Evolutionary conservation across 2,888 invertebrate species (phyloP), one percentile per base, ranked within the genome.

Genomic region (Linyphia triangularis): DNA sequence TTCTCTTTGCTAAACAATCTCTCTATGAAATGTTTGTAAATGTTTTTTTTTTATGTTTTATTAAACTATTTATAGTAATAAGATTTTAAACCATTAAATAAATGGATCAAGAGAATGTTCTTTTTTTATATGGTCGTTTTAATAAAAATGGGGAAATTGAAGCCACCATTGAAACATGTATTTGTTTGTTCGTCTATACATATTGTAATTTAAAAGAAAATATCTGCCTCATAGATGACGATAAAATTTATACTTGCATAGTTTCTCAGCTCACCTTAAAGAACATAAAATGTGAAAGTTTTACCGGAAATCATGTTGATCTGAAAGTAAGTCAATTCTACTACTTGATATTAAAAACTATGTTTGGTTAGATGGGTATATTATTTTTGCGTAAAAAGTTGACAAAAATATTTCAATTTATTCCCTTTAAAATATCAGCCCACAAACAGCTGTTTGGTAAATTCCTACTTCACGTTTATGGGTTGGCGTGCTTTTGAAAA

Each of bases 171-270:
- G 81, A 88, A 69, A 67, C 73, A 1, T 69, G 28, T 28, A 88
- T 82, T 59, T 75, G 65, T 24, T 13, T 88, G 19, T 88, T 88
- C 61, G 86, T 88, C 5, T 75, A 75, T 59, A 22, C 37, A 13
- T 81, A 88, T 24, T 81, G 86, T 69, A 73, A 75, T 28, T 69
- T 86, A 13, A 24, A 73, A 19, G 2, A 72, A 40, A 51, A 75
- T 30, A n/a, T 88, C 16, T 69, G 13, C 59, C 7, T 88, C 13
- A 13, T 73, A 3, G 72, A 65, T 22, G 22, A 59, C n/a, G 28
- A n/a, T 22, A 30, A 59, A 7, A 30, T 67, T 30, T 78, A 78
- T 37, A 6, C 28, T 9, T 78, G 61, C n/a, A 33, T 7, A 13
- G 33, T 75, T 16, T 30, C 73, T 28, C 2, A n/a, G 0, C 0